Evolutionary conservation across 2,113 vertebrate genomes (phyloP).

Genomic region (Corvus hawaiiensis): DNA sequence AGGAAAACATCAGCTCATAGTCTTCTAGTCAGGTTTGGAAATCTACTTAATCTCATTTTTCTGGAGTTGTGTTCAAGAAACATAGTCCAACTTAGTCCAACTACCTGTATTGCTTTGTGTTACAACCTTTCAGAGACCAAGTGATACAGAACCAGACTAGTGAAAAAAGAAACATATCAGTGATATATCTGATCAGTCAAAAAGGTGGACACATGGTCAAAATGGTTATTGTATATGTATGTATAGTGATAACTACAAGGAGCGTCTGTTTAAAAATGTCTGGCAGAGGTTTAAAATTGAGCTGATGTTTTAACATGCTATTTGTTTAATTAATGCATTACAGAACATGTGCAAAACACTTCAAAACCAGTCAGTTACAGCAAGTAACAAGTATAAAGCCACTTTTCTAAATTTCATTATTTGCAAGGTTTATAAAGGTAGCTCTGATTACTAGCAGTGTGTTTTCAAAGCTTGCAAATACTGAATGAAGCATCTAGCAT

Average conservation of each 20-base stretch:
- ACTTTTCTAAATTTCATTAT: neutral
- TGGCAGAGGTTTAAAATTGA: neutral
- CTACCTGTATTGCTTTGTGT: neutral
- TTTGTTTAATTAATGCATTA: neutral
- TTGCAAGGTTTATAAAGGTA: neutral
- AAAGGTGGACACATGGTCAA: neutral
- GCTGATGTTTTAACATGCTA: neutral
- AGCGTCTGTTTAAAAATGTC: neutral
- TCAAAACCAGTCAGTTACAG: slow-evolving; percentile 39
- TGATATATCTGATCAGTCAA: neutral
- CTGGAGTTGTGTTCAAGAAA: neutral
- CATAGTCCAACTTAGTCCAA: neutral
- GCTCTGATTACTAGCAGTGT: neutral
- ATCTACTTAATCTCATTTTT: neutral
- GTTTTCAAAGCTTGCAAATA: slow-evolving; percentile 49
- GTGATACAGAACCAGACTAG: neutral
- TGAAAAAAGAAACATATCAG: neutral
- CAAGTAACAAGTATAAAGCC: neutral
- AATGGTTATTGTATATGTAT: neutral
- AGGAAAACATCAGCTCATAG: neutral
- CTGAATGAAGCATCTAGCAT: slow-evolving; percentile 49
- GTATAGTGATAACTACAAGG: neutral
- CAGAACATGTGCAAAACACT: slow-evolving; percentile 41
- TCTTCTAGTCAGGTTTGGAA: neutral
- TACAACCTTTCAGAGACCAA: neutral